Conservation (phyloP, 2,888 invertebrate species). For the Isoperla grammatica region DNA sequence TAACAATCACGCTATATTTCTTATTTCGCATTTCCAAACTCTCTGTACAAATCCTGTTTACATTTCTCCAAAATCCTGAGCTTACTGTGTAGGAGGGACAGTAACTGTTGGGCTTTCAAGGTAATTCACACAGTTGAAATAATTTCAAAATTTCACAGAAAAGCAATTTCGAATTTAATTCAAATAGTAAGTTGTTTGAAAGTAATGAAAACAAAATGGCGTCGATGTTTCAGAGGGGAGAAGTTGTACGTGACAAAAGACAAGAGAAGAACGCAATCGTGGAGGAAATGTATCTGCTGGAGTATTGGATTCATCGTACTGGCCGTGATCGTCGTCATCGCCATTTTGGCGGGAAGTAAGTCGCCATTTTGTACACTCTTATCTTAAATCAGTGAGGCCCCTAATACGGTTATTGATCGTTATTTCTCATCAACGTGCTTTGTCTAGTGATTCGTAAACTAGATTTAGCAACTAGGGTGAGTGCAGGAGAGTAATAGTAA, state of each 20-base stretch:
- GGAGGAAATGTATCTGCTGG: conserved; percentile 63
- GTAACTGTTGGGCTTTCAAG: too few species aligned
- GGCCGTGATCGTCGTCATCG: conserved; percentile 60
- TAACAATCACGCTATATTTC: neutral
- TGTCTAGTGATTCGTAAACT: too few species aligned
- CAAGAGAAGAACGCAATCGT: conserved; percentile 63
- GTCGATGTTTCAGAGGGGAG: conserved; percentile 62
- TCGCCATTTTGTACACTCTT: conserved; percentile 33
- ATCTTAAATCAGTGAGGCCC: too few species aligned
- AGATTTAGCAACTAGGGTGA: too few species aligned
- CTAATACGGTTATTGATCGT: too few species aligned
- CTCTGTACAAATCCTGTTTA: too few species aligned
- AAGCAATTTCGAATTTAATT: too few species aligned
- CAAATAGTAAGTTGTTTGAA: neutral
- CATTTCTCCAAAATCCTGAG: too few species aligned
- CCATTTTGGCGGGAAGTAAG: conserved; percentile 70
- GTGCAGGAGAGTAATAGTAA: too few species aligned
- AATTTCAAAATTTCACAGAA: neutral
- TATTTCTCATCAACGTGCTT: too few species aligned
- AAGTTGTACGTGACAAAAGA: conserved; percentile 78
- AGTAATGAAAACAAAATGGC: neutral
- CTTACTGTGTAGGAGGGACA: neutral
- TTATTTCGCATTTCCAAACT: conserved; percentile 1
- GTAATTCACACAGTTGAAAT: too few species aligned
- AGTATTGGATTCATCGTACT: conserved; percentile 59